These are phyloP conservation scores for Seriola dumerili DNA, from an alignment of 2,113 vertebrate genomes.

Conservation along the genomic window DNA sequence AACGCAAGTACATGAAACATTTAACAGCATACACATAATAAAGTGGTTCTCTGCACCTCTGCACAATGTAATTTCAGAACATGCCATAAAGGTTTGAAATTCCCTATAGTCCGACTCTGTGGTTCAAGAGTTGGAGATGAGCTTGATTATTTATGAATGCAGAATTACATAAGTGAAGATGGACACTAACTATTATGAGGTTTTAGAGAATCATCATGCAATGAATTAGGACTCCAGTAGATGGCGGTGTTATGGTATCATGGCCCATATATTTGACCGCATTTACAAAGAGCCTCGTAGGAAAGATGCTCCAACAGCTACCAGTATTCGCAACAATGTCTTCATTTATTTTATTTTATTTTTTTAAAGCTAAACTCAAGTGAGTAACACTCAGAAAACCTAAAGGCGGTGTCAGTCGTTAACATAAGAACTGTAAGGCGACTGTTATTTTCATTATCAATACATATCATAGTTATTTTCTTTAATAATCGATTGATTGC, in stretches of 20 bases:
- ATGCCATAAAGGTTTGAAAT: too few relatives aligned
- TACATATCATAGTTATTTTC: too few relatives aligned
- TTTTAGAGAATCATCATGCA: background rate
- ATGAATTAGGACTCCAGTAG: constrained; percentile 14
- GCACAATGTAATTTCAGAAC: background rate
- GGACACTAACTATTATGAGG: background rate
- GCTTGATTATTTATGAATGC: background rate
- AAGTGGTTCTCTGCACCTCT: background rate
- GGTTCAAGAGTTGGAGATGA: background rate
- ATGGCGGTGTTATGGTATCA: background rate
- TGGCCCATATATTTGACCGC: background rate
- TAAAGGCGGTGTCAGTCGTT: too few relatives aligned
- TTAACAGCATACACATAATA: background rate
- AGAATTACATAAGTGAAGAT: background rate
- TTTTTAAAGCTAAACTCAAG: background rate
- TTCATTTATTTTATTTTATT: background rate
- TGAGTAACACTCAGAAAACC: too few relatives aligned
- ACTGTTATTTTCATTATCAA: too few relatives aligned
- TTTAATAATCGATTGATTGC: too few relatives aligned
- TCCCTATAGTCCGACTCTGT: too few relatives aligned
- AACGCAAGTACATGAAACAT: background rate
- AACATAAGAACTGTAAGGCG: too few relatives aligned
- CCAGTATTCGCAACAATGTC: background rate
- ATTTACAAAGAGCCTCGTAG: constrained; percentile 31
- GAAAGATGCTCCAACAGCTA: constrained; percentile 7